A percentile compares a stretch with the other conserved stretches of the same genome.
These are phyloP conservation scores for Synergus gifuensis DNA, from an alignment of 2,888 invertebrate genomes.

Conservation along the genomic window DNA sequence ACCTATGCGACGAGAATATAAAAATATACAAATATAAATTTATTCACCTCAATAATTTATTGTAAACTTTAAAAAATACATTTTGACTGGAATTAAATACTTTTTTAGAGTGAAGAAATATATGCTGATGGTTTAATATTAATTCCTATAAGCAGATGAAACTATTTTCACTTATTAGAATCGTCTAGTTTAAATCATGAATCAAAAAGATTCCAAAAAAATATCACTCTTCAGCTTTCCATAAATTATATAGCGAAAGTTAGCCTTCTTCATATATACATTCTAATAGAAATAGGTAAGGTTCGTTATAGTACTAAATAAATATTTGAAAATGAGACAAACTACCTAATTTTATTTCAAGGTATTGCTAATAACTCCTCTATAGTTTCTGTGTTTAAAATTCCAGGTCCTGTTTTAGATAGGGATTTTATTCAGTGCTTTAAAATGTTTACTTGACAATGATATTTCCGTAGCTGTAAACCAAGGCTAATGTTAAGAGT, in stretches of 20 bases:
- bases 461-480: background rate
- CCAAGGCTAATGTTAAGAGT: background rate
- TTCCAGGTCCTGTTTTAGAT: background rate
- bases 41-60: background rate
- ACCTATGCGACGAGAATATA: background rate
- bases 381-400: background rate
- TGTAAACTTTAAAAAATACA: background rate
- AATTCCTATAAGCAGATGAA: no score
- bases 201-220: background rate
- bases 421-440: background rate
- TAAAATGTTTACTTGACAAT: background rate
- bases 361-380: background rate
- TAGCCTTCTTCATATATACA: background rate
- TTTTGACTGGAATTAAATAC: no score
- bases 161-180: no score
- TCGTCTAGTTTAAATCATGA: background rate
- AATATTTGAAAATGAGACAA: conserved; percentile 25
- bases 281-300: conserved; percentile 12
- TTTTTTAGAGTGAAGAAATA: no score
- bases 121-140: background rate
- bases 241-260: conserved; percentile 26
- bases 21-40: background rate
- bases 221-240: background rate
- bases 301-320: background rate
- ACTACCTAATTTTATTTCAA: conserved; percentile 17